phyloP scores from a whole-genome alignment of 2,888 invertebrate genomes.

The Himalopsyche tibetana region DNA sequence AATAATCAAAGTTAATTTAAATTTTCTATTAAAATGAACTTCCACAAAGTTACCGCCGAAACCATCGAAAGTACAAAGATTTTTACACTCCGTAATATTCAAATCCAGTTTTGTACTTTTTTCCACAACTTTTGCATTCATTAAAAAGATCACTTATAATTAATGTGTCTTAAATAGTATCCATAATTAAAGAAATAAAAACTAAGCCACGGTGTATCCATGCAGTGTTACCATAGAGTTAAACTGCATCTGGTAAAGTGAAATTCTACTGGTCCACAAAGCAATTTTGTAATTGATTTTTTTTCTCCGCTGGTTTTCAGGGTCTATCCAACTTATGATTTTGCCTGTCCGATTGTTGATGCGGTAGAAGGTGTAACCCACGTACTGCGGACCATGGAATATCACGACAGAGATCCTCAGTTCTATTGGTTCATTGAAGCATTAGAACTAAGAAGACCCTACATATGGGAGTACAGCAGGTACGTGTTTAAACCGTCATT shows the following conservation, averaged over 20 bases:
- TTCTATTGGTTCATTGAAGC: constrained; percentile 98
- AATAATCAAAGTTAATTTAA: too few species aligned
- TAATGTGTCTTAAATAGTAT: too few species aligned
- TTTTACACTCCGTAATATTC: too few species aligned
- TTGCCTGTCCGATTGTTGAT: constrained; percentile 99
- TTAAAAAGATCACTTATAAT: too few species aligned
- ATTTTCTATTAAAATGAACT: too few species aligned
- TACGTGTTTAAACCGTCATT: constrained; percentile 60
- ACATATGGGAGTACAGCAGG: constrained; percentile 96
- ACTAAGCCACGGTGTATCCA: too few species aligned
- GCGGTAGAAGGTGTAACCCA: constrained; percentile 98
- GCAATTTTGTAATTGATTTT: background rate
- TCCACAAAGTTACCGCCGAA: too few species aligned
- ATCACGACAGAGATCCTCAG: constrained; percentile 98
- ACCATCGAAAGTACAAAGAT: too few species aligned
- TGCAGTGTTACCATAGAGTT: background rate
- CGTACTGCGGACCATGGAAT: constrained; percentile 97
- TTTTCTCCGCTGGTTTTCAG: constrained; percentile 74
- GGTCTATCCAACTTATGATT: constrained; percentile 99
- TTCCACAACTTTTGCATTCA: too few species aligned
- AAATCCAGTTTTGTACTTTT: too few species aligned
- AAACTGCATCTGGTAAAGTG: background rate
- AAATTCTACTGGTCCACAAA: background rate
- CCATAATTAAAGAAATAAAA: too few species aligned
- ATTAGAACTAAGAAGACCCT: constrained; percentile 89